These are phyloP conservation scores for Psittacula derbiana DNA, from an alignment of 2,797 vertebrate species.

Conservation along the genomic window DNA sequence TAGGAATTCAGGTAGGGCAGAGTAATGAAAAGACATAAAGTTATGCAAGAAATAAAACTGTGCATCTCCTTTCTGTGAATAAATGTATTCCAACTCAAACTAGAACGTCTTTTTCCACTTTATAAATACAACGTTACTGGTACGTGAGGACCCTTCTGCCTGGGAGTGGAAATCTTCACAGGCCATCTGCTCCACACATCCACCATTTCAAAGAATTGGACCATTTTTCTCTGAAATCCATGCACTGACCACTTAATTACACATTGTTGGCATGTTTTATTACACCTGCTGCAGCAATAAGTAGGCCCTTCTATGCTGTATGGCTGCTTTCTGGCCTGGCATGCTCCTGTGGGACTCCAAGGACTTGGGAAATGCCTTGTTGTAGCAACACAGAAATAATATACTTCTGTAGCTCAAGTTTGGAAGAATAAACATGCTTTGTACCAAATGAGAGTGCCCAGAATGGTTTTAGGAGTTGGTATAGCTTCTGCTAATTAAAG, in stretches of 20 bases:
- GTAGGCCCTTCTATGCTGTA: neutral
- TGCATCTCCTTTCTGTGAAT: neutral
- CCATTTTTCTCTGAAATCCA: neutral
- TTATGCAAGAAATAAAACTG: neutral
- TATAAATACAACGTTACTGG: fast-evolving
- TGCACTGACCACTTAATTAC: neutral
- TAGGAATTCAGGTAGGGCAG: neutral
- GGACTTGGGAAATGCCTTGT: neutral
- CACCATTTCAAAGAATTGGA: neutral
- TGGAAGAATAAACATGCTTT: neutral
- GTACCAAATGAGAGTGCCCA: neutral
- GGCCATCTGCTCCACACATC: neutral
- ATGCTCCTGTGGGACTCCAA: fast-evolving
- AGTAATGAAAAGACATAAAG: neutral
- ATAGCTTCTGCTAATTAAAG: neutral
- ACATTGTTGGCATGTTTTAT: fast-evolving
- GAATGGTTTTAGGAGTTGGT: neutral
- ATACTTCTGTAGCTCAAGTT: neutral
- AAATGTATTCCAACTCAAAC: neutral
- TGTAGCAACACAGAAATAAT: neutral
- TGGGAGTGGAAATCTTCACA: neutral
- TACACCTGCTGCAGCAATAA: neutral
- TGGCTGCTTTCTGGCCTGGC: neutral
- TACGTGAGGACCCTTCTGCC: neutral
- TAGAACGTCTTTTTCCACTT: neutral